Conservation (phyloP, 2,113 vertebrate genomes). For the Macroglossus sobrinus region DNA sequence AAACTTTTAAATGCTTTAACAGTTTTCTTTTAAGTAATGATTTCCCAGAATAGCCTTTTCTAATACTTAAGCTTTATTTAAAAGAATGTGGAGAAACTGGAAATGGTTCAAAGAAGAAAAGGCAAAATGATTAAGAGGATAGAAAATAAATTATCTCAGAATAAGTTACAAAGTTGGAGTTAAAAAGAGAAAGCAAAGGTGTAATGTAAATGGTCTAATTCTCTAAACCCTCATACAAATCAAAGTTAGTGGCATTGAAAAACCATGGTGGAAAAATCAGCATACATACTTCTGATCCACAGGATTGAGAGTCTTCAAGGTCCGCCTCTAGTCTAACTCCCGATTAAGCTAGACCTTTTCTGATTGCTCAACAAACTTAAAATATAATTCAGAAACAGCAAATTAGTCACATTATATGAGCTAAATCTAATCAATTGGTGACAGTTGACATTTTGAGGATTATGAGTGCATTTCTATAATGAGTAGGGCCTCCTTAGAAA, state of each 20-base stretch:
- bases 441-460: neutral
- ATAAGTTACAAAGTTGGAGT: slow-evolving; percentile 20
- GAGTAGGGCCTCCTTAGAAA: neutral
- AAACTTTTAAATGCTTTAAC: slow-evolving; percentile 65
- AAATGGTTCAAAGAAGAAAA: slow-evolving; percentile 59
- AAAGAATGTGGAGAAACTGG: slow-evolving; percentile 57
- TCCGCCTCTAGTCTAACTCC: neutral
- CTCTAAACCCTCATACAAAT: neutral
- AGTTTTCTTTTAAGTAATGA: slow-evolving; percentile 65
- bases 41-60: slow-evolving; percentile 68
- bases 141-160: slow-evolving; percentile 66
- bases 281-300: neutral
- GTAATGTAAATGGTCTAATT: slow-evolving; percentile 12
- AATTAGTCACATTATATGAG: neutral
- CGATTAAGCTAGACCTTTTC: neutral
- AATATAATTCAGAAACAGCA: neutral
- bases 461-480: neutral
- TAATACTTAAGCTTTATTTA: slow-evolving; percentile 58
- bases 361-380: neutral
- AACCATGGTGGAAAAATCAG: neutral
- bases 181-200: slow-evolving; percentile 31
- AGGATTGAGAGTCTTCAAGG: neutral
- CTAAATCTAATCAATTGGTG: neutral
- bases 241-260: neutral
- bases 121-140: slow-evolving; percentile 47